Evolutionary conservation across 2,888 invertebrate genomes (phyloP), one percentile per base, ranked within the genome.

Genomic region (Synergus japonicus): DNA sequence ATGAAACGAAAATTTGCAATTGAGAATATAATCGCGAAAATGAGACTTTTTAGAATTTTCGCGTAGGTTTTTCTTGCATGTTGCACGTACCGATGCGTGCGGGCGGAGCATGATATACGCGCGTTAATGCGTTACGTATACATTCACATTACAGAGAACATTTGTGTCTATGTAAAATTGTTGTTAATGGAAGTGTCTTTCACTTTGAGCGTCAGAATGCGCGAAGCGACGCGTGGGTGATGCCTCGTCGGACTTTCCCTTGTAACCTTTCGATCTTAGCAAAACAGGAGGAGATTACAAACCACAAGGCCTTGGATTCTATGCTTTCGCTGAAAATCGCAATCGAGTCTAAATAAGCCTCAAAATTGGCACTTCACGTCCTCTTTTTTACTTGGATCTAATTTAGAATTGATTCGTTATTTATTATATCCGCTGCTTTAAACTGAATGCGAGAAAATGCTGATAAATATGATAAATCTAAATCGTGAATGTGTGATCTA

Each of bases 161-260:
- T 77, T 64, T 77, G 46, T 63, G 65, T 37, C 60, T 44, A 44
- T 64, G 63, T 76, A 64, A 44, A 60, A 15, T 15, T 76, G 80
- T 81, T 86, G 83, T 82, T 84, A 86, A 86, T 81, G 83, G 83
- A 76, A 82, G 79, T 83, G 85, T 90, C 89, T 90, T 90, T 90
- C 90, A 89, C 90, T 90, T 89, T 87, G 87, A 87, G 85, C 88
- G 85, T 83, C 85, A 85, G 89, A 90, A 90, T 90, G 90, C 89
- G 89, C 90, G 86, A 89, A 90, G 87, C 83, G 83, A 85, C 82
- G 88, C 87, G 89, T 88, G 86, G 89, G 88, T 85, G 89, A 90
- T 87, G 86, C 85, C 82, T 85, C 83, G 82, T 54, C 77, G 79
- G 83, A 90, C 90, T 90, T 90, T 90, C 90, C 88, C 89, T 86